Conservation (phyloP, 2,113 vertebrate genomes). For the Erinaceus europaeus region DNA sequence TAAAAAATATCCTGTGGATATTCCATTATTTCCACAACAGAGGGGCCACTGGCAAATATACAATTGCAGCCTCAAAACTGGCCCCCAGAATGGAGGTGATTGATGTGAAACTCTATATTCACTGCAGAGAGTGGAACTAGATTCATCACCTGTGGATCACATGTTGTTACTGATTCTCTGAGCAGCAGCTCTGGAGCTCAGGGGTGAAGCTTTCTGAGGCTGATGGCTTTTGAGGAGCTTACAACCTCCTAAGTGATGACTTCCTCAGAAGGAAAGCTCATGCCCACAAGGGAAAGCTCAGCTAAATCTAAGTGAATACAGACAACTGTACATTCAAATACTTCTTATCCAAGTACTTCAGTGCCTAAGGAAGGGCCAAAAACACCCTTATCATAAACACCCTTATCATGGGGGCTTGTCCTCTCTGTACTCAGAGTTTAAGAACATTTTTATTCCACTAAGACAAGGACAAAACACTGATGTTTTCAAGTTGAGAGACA, state of each 20-base stretch:
- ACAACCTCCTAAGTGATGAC: not conserved
- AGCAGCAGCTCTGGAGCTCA: conserved; percentile 26
- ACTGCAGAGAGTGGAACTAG: not conserved
- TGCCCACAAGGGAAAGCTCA: not conserved
- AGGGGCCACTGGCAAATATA: not conserved
- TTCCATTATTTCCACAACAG: not conserved
- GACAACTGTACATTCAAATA: not conserved
- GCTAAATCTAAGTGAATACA: conserved; percentile 11
- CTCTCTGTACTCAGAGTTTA: not conserved
- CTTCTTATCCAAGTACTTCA: not conserved
- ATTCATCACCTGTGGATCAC: not conserved
- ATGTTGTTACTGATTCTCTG: not conserved
- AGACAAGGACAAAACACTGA: not conserved
- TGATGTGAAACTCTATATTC: not conserved
- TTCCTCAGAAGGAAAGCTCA: not conserved
- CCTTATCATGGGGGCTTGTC: not conserved
- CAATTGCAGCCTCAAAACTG: not conserved
- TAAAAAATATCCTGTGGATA: not conserved
- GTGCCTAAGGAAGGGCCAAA: conserved; percentile 11
- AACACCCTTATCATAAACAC: not conserved
- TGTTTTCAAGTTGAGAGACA: not conserved
- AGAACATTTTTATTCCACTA: not conserved
- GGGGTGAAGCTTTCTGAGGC: not conserved
- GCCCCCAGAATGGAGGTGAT: no score
- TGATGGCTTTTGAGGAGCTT: not conserved